Conservation (phyloP, 2,113 vertebrate species). For the Quiscalus mexicanus region DNA sequence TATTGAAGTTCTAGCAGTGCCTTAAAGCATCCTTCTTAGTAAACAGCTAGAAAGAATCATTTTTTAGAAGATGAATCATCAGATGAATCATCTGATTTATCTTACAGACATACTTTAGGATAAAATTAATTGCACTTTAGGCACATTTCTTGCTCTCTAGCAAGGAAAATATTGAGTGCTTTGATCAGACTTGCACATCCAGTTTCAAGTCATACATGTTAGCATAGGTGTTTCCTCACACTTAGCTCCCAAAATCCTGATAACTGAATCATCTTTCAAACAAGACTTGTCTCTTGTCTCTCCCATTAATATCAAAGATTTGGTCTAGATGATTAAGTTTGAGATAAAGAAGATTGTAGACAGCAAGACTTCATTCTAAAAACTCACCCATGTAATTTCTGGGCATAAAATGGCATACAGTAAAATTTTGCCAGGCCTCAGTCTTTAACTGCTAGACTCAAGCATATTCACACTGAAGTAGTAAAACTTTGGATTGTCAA, state of each 20-base stretch:
- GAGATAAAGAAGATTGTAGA: background rate
- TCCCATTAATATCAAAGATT: background rate
- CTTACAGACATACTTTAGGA: background rate
- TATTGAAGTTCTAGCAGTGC: background rate
- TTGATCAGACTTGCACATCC: background rate
- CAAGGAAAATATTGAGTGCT: background rate
- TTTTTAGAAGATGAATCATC: background rate
- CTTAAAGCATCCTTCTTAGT: background rate
- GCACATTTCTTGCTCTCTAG: background rate
- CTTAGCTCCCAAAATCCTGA: background rate
- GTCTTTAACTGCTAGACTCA: background rate
- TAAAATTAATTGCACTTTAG: background rate
- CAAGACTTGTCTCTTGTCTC: background rate
- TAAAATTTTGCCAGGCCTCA: background rate
- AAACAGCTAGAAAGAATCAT: background rate
- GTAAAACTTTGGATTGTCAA: background rate
- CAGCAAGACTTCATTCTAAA: background rate
- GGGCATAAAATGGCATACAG: background rate
- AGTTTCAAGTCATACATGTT: background rate
- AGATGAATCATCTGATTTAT: background rate
- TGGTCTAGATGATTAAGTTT: background rate
- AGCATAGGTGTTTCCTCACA: background rate
- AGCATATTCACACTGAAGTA: background rate
- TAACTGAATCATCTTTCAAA: background rate
- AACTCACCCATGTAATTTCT: background rate